Percentiles rank a stretch among this genome's conserved stretches.
phyloP scores from a whole-genome alignment of 2,113 vertebrate genomes.

The Saimiri boliviensis region DNA sequence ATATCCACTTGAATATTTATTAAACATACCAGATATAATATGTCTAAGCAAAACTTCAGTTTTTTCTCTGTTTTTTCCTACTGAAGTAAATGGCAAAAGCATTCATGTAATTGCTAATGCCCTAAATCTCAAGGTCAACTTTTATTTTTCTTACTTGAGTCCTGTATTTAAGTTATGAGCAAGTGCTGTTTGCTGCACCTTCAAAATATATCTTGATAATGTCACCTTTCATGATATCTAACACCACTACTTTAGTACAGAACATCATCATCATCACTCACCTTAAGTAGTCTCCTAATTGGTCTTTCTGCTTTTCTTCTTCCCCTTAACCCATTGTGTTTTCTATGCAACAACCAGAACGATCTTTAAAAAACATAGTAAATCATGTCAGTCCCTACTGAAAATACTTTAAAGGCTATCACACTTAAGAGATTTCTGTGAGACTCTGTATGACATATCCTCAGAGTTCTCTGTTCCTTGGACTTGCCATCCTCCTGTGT shows the following conservation, averaged over 20 bases:
- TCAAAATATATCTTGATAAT: neutral
- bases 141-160: neutral
- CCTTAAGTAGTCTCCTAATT: neutral
- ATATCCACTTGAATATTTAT: neutral
- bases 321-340: neutral
- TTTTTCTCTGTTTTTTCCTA: neutral
- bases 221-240: neutral
- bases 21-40: neutral
- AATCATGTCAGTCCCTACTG: neutral
- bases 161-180: neutral
- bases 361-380: neutral
- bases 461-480: neutral
- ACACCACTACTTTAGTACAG: neutral
- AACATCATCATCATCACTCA: neutral
- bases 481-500: neutral
- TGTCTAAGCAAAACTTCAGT: neutral
- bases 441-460: neutral
- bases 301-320: neutral
- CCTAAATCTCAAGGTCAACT: neutral
- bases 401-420: neutral
- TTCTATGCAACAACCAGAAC: neutral
- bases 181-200: neutral
- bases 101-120: neutral
- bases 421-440: neutral
- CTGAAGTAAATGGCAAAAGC: neutral